Conservation (phyloP, 2,888 invertebrate species). For the Dryomyza anilis region DNA sequence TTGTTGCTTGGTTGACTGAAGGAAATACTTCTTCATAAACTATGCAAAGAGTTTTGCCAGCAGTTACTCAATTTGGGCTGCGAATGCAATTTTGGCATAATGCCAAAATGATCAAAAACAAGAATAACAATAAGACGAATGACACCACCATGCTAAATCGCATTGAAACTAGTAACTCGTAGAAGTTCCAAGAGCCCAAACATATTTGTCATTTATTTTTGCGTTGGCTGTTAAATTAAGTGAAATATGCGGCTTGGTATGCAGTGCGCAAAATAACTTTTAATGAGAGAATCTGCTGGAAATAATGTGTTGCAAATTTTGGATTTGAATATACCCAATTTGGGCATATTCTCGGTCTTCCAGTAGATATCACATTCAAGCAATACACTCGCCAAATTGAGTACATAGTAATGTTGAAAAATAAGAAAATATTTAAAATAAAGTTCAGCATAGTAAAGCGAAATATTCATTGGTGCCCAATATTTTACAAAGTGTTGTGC, state of each 20-base stretch:
- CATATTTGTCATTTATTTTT: slow-evolving; percentile 9
- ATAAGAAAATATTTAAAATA: no score
- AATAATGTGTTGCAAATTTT: no score
- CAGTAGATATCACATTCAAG: no score
- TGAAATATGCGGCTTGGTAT: slow-evolving; percentile 33
- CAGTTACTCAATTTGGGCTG: slow-evolving; percentile 24
- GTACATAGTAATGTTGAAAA: no score
- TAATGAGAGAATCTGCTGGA: slow-evolving; percentile 59
- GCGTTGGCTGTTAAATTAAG: slow-evolving; percentile 9
- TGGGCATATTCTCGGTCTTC: no score
- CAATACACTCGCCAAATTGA: no score
- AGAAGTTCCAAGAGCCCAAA: background rate
- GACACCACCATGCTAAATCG: background rate
- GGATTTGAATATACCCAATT: no score
- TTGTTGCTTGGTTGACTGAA: background rate
- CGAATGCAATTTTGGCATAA: slow-evolving; percentile 14
- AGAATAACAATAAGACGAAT: slow-evolving; percentile 1
- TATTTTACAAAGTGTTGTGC: background rate
- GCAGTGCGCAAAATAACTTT: slow-evolving; percentile 55
- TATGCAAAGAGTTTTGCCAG: slow-evolving; percentile 42
- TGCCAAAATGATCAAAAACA: slow-evolving; percentile 6
- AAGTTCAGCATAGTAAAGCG: no score
- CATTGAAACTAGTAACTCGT: background rate
- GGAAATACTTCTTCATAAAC: slow-evolving; percentile 44
- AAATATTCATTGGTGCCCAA: background rate